Base-by-base conservation (phyloP, 2,888 invertebrate species). In the Chrysolina americana region DNA sequence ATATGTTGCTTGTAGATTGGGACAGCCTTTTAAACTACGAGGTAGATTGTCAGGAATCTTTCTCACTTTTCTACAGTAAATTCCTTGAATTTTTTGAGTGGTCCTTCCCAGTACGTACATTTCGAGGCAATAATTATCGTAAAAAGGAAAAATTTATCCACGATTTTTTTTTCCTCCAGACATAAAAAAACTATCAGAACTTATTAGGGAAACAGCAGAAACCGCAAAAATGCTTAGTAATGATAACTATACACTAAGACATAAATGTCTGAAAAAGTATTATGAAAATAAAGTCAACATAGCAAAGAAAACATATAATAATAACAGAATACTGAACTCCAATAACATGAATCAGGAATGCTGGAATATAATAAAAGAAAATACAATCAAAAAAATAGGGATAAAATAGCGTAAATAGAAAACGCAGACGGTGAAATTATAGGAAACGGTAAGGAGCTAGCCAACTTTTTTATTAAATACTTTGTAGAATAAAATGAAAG, bases 361-460 rank as follows among this genome's bases (percentile, higher is more conserved):
- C 63, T 63, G 63, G 63, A 28, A 63, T 63, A 63, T 63, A 63
- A 63, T n/a, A n/a, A n/a, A n/a, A n/a, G n/a, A n/a, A n/a, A n/a
- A n/a, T n/a, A n/a, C n/a, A n/a, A n/a, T n/a, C 36, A 15, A 63
- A 63, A 63, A 63, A 36, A 63, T 17, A 8, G 41, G n/a, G 63
- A 63, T 63, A 63, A 63, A 63, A 41, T 63, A 41, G 36, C 4
- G 10, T 23, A 63, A 63, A 63, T 63, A 41, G 63, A 63, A 63
- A 63, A 62, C 36, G 36, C 63, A 63, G 41, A 63, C 17, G 63
- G 63, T 63, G 62, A 62, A 62, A 62, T 62, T 62, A 62, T 62
- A 62, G 36, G 62, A 62, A 63, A 63, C 36, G 15, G 63, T 63
- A 63, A 63, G 63, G 63, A 63, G n/a, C 63, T 63, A 36, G 10